phyloP scores from a whole-genome alignment of 2,888 invertebrate genomes.

The Drosophila mimica region DNA sequence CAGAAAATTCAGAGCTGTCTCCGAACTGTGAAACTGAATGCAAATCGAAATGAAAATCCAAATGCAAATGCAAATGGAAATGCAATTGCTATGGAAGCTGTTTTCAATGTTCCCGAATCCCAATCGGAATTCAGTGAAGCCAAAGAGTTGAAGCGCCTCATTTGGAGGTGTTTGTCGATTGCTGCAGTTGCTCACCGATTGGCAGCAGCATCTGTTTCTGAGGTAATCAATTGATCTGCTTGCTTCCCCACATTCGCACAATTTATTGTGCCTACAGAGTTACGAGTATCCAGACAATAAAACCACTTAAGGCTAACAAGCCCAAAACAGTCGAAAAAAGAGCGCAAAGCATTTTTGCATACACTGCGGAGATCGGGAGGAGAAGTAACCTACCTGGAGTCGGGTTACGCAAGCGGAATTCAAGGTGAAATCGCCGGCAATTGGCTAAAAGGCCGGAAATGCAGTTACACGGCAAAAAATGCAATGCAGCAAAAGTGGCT shows the following conservation, averaged over 20 bases:
- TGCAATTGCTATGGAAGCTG: conserved; percentile 35
- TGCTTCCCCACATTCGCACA: conserved; percentile 44
- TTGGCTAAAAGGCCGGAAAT: conserved; percentile 51
- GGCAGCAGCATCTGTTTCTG: conserved; percentile 19
- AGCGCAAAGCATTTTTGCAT: conserved; percentile 58
- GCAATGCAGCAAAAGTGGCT: conserved; percentile 11
- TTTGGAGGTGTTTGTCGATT: conserved; percentile 39
- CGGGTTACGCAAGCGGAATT: conserved; percentile 62
- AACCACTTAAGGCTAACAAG: conserved; percentile 40
- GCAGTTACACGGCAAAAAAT: conserved; percentile 11
- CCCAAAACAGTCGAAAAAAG: conserved; percentile 54
- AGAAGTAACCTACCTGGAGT: conserved; percentile 20
- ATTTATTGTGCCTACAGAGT: conserved; percentile 34
- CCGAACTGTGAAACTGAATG: conserved; percentile 47
- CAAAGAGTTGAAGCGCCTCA: conserved; percentile 24
- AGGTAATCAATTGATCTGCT: conserved; percentile 20
- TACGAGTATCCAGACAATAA: conserved; percentile 28
- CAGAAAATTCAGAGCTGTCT: conserved; percentile 31
- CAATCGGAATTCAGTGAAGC: conserved; percentile 11
- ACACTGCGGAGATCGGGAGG: conserved; percentile 15
- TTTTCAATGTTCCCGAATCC: conserved; percentile 16
- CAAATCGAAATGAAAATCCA: conserved; percentile 8
- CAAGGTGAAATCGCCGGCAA: conserved; percentile 72
- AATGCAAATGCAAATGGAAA: conserved; percentile 40
- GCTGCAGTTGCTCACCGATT: conserved; percentile 22